A percentile compares a stretch with the other conserved stretches of the same genome.
Evolutionary conservation across 2,888 invertebrate genomes (phyloP).

Genomic region (Melanchra persicariae): DNA sequence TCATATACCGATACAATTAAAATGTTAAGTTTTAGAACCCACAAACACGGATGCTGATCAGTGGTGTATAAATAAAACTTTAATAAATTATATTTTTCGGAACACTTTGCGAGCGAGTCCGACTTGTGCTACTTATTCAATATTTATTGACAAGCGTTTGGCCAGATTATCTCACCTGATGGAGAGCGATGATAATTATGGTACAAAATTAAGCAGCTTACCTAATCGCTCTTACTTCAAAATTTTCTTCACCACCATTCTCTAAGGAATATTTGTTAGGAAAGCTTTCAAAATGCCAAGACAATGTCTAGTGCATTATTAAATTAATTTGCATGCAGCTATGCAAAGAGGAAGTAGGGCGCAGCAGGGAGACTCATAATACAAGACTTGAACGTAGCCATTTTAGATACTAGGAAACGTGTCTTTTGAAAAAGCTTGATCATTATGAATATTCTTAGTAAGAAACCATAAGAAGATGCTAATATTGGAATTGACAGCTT

Average conservation of each 20-base stretch:
- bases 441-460: background rate
- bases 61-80: too few species aligned
- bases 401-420: background rate
- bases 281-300: constrained; percentile 22
- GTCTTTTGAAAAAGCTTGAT: background rate
- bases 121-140: too few species aligned
- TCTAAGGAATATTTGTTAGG: constrained; percentile 15
- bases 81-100: background rate
- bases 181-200: too few species aligned
- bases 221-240: too few species aligned
- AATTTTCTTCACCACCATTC: constrained; percentile 9
- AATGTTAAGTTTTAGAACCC: too few species aligned
- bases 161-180: background rate
- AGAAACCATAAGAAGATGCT: background rate
- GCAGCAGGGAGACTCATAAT: constrained; percentile 1
- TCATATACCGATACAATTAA: too few species aligned
- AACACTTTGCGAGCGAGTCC: background rate
- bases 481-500: background rate
- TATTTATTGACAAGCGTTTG: too few species aligned
- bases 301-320: constrained; percentile 31
- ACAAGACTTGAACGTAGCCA: background rate
- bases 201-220: too few species aligned
- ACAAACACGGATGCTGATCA: too few species aligned
- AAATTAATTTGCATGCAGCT: constrained; percentile 32
- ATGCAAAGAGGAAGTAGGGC: constrained; percentile 3